These are phyloP conservation scores for Dicrostonyx torquatus DNA, from an alignment of 2,797 vertebrate genomes.

Conservation along the genomic window DNA sequence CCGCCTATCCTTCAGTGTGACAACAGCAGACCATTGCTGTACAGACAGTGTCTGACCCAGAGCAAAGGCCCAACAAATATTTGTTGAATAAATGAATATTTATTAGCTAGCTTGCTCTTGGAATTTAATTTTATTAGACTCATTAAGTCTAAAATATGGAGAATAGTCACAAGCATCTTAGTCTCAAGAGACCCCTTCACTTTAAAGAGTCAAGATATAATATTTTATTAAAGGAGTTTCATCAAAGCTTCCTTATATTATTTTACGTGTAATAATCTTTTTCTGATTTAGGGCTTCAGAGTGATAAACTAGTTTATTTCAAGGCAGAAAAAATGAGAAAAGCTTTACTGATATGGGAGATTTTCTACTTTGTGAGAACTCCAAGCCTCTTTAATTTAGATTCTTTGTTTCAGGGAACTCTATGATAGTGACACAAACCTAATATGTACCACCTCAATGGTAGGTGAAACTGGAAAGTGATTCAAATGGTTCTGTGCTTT, in stretches of 20 bases:
- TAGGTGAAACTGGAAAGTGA: neutral
- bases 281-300: neutral
- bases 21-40: neutral
- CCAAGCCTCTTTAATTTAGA: neutral
- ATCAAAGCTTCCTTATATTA: neutral
- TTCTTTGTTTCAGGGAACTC: neutral
- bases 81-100: slow-evolving; percentile 4
- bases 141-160: slow-evolving; percentile 1
- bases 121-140: slow-evolving; percentile 20
- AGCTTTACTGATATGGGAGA: accelerated
- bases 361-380: neutral
- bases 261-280: neutral
- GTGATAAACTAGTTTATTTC: neutral
- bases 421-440: neutral
- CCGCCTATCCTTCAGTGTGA: neutral
- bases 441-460: neutral
- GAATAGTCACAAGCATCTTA: neutral
- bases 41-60: neutral
- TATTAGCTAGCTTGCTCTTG: neutral
- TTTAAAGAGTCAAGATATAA: neutral
- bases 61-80: neutral
- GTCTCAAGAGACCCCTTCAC: neutral
- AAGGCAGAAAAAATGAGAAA: neutral
- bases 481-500: neutral
- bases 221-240: slow-evolving; percentile 37